Base-by-base conservation (phyloP, 2,888 invertebrate species). In the Choreutis nemorana region DNA sequence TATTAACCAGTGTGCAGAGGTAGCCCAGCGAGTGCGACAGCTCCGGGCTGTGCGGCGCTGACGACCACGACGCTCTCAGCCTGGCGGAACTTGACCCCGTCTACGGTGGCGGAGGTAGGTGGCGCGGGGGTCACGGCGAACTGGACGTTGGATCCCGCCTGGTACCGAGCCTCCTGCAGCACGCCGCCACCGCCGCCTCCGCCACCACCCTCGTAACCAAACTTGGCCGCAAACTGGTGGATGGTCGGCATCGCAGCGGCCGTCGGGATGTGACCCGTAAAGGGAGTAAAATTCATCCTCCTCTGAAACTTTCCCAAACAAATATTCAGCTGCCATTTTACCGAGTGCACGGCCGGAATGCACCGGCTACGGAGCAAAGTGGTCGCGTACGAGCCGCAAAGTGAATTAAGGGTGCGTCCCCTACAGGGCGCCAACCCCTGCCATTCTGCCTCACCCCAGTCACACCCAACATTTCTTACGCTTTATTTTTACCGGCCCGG, bases 211-310 rank as follows among this genome's bases (percentile, higher is more conserved):
- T 83, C 68, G 65, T 82, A 71, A 35, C 82, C 66, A 59, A 87
- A 82, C 78, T 90, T 87, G 37, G 91, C 87, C 18, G 89, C 85
- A 64, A 91, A 91, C 67, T 92, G 91, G 64, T 91, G 90, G 56
- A 92, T 89, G 34, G 87, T 85, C 41, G 91, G 90, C 45, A 91
- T 85, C 45, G 87, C 83, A 42, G 86, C 84, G 47, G 87, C 84
- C 45, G 87, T 83, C 53, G 89, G 87, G 60, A 88, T 90, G 68
- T 86, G 91, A 49, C 88, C 87, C 49, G 89, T 89, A 64, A 91
- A 92, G 42, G 91, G 90, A 52, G 91, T 85, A 78, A 92, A 92
- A 81, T 92, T 92, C 92, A 92, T 92, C 55, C 32, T 28, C 16
- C 28, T 32, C 44, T 46, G 45, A 27, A 41, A 46, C 30, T n/a